Percentiles rank a stretch among this genome's conserved stretches.
phyloP scores from a whole-genome alignment of 2,888 invertebrate genomes.

The Caenorhabditis virilis region DNA sequence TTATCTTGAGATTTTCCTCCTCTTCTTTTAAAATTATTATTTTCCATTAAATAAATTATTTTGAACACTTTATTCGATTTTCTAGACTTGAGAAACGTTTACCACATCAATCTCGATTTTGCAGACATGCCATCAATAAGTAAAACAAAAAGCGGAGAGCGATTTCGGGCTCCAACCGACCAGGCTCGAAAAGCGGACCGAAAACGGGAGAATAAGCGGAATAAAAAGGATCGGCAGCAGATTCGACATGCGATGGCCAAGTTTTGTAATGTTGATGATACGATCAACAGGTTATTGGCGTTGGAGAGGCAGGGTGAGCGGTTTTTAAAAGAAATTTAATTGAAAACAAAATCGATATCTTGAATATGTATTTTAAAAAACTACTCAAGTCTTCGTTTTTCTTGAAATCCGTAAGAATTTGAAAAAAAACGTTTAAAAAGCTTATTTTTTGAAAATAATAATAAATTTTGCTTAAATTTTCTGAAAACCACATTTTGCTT shows the following conservation, averaged over 20 bases:
- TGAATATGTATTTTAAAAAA: too few relatives aligned
- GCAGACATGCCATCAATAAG: slow-evolving; percentile 38
- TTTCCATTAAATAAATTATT: not conserved
- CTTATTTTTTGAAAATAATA: too few relatives aligned
- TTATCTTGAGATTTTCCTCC: not conserved
- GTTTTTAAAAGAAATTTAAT: too few relatives aligned
- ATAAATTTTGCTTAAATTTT: too few relatives aligned
- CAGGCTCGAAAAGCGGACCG: slow-evolving; percentile 50
- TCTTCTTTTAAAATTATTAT: not conserved
- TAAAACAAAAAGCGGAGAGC: slow-evolving; percentile 51
- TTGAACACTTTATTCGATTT: too few relatives aligned
- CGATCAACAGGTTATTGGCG: slow-evolving; percentile 39
- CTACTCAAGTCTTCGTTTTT: too few relatives aligned
- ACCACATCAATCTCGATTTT: not conserved
- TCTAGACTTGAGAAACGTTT: too few relatives aligned
- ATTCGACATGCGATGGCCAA: slow-evolving; percentile 53
- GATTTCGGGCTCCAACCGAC: slow-evolving; percentile 50
- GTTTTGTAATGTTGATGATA: slow-evolving; percentile 47
- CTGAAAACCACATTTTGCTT: too few relatives aligned
- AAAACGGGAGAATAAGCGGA: slow-evolving; percentile 47
- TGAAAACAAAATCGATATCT: too few relatives aligned
- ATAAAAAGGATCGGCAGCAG: slow-evolving; percentile 49
- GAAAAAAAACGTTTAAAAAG: too few relatives aligned
- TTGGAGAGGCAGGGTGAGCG: slow-evolving; percentile 49
- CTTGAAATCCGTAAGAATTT: too few relatives aligned